Conservation (phyloP, 2,113 vertebrate species). For the Clarias magur region DNA sequence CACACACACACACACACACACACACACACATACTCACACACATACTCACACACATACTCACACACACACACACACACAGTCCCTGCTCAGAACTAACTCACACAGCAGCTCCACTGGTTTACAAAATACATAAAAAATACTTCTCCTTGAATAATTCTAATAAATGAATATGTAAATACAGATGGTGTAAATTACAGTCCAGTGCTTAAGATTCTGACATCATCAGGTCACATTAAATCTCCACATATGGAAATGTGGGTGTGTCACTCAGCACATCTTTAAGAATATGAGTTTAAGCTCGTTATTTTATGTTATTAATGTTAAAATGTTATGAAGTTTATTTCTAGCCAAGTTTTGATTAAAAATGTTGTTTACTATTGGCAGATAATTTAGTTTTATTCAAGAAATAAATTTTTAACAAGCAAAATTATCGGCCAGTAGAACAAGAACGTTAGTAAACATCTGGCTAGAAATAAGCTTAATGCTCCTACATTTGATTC, state of each 20-base stretch:
- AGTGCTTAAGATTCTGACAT: background rate
- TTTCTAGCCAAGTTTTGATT: too few species aligned
- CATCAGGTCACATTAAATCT: background rate
- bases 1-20: background rate
- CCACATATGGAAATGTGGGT: background rate
- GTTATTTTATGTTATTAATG: too few species aligned
- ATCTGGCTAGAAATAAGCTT: too few species aligned
- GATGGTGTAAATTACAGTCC: background rate
- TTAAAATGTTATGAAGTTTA: too few species aligned
- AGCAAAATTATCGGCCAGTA: too few species aligned
- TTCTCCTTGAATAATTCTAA: background rate
- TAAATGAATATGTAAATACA: background rate
- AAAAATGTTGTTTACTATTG: too few species aligned
- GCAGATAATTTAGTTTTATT: too few species aligned
- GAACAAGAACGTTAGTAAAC: too few species aligned
- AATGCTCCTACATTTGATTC: too few species aligned
- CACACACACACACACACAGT: background rate
- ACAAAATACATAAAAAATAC: background rate
- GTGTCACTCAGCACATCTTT: background rate
- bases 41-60: too few species aligned
- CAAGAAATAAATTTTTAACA: too few species aligned
- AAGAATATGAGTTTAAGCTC: background rate
- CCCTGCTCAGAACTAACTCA: background rate
- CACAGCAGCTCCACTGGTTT: background rate
- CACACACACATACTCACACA: background rate